These are phyloP conservation scores for Bombus consobrinus DNA, from an alignment of 1,140 invertebrate genomes.

Conservation along the genomic window DNA sequence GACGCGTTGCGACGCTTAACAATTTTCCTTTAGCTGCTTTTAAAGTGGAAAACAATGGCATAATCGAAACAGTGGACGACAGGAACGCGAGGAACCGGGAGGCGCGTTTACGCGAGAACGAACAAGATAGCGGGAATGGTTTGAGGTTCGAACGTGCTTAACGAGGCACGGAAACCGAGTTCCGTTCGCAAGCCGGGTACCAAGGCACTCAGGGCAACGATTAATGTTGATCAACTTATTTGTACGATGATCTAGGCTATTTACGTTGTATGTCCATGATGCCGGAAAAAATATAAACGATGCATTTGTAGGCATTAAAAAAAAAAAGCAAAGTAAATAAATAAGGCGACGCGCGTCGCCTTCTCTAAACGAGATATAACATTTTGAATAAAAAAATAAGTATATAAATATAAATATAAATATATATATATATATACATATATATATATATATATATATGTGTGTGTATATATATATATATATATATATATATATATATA, in stretches of 20 bases:
- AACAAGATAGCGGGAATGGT: background rate
- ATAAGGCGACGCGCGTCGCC: conserved; percentile 27
- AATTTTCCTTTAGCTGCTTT: conserved; percentile 49
- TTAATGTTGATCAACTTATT: conserved; percentile 73
- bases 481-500: conserved; percentile 13
- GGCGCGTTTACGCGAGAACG: background rate
- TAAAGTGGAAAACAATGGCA: background rate
- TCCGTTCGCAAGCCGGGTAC: conserved; percentile 70
- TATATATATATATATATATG: background rate
- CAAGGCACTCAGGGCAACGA: conserved; percentile 76
- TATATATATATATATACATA: conserved; percentile 20
- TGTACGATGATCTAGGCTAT: conserved; percentile 71
- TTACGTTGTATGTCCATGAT: conserved; percentile 64
- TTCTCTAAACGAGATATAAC: conserved; percentile 51
- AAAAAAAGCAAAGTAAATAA: conserved; percentile 35
- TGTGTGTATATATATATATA: background rate
- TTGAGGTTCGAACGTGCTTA: conserved; percentile 1
- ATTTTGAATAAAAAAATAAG: conserved; percentile 54
- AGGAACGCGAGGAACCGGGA: background rate
- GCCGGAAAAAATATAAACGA: conserved; percentile 47
- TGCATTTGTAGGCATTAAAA: conserved; percentile 56
- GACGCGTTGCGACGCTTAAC: conserved; percentile 33
- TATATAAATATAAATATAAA: conserved; percentile 24
- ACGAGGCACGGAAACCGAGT: conserved; percentile 53
- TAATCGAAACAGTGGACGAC: background rate